Percentiles rank a stretch among this genome's conserved stretches.
Conservation (phyloP, 2,797 vertebrate species). For the Hemibagrus guttatus region DNA sequence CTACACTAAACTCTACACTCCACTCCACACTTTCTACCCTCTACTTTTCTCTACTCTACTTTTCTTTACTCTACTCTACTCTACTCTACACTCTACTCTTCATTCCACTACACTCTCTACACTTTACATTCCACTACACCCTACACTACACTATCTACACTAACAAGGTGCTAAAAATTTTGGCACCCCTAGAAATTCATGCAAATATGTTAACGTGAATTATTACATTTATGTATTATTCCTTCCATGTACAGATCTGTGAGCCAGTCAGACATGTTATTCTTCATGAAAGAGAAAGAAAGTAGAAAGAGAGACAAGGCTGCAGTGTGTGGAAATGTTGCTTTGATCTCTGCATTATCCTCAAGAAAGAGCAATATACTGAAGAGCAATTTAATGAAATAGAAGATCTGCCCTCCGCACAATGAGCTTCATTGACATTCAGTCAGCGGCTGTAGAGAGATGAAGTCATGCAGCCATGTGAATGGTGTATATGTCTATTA, state of each 20-base stretch:
- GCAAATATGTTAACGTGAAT: no score
- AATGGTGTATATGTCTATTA: conserved; percentile 30
- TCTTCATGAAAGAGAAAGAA: background rate
- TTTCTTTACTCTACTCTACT: no score
- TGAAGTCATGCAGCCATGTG: conserved; percentile 20
- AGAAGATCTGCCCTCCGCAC: conserved; percentile 9
- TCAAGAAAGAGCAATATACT: conserved; percentile 47
- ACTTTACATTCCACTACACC: background rate
- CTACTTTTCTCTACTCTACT: no score
- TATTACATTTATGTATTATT: no score
- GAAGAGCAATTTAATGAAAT: conserved; percentile 22
- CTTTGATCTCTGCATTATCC: conserved; percentile 52
- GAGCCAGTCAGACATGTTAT: background rate
- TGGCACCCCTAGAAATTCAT: no score
- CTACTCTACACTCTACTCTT: background rate
- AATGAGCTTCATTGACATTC: conserved; percentile 24
- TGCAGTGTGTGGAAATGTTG: background rate
- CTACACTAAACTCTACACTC: no score
- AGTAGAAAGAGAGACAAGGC: background rate
- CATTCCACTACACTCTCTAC: background rate
- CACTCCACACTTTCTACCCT: no score
- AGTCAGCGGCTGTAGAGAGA: conserved; percentile 20
- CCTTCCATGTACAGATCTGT: background rate
- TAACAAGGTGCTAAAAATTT: background rate
- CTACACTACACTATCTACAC: background rate